Percentiles rank a stretch among this genome's conserved stretches.
phyloP scores from a whole-genome alignment of 23 tunicate genomes.

The Halocynthia roretzi region DNA sequence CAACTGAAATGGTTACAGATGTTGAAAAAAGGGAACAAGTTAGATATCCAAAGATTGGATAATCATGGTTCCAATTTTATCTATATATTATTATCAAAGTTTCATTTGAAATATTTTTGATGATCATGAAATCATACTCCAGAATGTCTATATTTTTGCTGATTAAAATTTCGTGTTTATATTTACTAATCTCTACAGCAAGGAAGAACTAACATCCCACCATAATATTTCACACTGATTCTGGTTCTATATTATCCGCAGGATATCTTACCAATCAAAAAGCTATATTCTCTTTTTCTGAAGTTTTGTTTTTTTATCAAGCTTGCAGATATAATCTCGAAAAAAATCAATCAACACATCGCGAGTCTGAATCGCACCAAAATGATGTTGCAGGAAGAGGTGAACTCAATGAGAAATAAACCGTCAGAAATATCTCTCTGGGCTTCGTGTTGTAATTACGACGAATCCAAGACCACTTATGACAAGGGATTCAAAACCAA shows the following conservation, averaged over 20 bases:
- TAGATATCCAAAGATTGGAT: no score
- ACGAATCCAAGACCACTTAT: not conserved
- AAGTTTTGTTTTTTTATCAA: not conserved
- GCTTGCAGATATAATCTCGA: not conserved
- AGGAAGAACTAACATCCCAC: no score
- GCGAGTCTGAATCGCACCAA: not conserved
- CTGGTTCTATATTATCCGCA: not conserved
- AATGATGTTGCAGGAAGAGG: not conserved
- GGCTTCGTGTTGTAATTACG: constrained; percentile 4
- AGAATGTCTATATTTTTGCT: no score
- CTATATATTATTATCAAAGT: no score
- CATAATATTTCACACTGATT: not conserved
- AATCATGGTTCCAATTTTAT: no score
- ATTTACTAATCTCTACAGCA: no score
- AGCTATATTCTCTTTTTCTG: not conserved
- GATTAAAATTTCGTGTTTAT: no score
- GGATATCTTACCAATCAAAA: not conserved
- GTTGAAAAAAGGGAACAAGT: no score
- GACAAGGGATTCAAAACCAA: constrained; percentile 9
- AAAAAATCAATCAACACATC: not conserved
- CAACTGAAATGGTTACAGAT: no score
- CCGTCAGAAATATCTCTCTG: not conserved
- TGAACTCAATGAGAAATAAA: not conserved
- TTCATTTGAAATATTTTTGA: no score
- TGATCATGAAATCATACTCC: no score